Conservation (phyloP, 2,888 invertebrate species). For the Hartigia nigra region DNA sequence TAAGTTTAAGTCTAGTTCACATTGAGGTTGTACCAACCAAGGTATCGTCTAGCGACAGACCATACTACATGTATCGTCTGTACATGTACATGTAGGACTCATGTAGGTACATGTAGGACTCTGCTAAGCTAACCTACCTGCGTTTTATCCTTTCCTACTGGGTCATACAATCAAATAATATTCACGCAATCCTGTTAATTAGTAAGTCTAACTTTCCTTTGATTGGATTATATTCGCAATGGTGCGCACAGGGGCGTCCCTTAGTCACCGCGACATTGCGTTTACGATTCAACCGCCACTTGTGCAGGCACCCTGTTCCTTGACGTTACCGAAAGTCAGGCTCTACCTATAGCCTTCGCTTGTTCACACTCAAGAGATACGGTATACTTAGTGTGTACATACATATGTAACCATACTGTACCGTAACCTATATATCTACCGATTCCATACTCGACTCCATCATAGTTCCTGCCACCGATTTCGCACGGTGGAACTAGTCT, state of each 20-base stretch:
- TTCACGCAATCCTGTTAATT: slow-evolving; percentile 28
- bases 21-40: neutral
- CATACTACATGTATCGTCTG: no score
- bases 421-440: neutral
- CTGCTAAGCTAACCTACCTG: neutral
- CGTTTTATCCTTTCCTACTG: neutral
- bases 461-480: neutral
- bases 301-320: neutral
- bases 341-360: neutral
- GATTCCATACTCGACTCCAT: neutral
- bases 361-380: neutral
- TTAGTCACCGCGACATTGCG: slow-evolving; percentile 17
- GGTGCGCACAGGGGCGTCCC: slow-evolving; percentile 14
- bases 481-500: neutral
- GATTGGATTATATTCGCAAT: slow-evolving; percentile 28
- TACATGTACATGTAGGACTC: neutral
- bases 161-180: slow-evolving; percentile 21
- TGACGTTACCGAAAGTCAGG: neutral
- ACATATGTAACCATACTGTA: neutral
- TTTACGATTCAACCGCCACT: slow-evolving; percentile 10
- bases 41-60: neutral
- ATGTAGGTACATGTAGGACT: neutral
- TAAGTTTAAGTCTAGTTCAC: neutral
- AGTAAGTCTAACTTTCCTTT: slow-evolving; percentile 32
- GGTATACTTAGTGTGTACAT: neutral